Conservation (phyloP, 2,113 vertebrate species). For the Hypanus sabinus region DNA sequence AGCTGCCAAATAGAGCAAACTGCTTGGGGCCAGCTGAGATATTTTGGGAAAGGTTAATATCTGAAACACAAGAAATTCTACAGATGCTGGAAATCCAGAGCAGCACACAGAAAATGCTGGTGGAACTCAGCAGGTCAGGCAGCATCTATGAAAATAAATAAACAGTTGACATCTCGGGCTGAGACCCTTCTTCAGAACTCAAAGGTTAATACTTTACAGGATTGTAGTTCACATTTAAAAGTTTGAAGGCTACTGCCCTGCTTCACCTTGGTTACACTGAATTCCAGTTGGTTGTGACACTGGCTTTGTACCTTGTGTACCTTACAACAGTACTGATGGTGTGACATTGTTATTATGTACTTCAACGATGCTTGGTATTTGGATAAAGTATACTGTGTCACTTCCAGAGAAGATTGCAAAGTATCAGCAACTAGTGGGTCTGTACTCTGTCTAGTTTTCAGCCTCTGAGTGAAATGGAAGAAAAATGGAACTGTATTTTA, state of each 20-base stretch:
- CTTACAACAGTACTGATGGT: not conserved
- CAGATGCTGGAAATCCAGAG: too few relatives aligned
- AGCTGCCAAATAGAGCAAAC: too few relatives aligned
- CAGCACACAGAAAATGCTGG: too few relatives aligned
- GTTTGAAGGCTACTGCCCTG: not conserved
- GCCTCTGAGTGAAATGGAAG: not conserved
- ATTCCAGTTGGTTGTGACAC: not conserved
- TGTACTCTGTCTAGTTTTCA: not conserved
- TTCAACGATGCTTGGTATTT: not conserved
- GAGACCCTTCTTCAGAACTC: too few relatives aligned
- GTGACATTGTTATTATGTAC: not conserved
- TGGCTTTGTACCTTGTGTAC: not conserved
- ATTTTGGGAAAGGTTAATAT: too few relatives aligned
- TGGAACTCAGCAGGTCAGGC: too few relatives aligned
- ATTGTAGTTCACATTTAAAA: not conserved
- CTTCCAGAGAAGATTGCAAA: not conserved
- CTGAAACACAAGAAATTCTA: too few relatives aligned
- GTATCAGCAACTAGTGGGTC: not conserved
- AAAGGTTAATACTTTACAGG: too few relatives aligned
- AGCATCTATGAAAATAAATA: too few relatives aligned
- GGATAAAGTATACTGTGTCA: not conserved
- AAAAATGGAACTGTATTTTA: not conserved
- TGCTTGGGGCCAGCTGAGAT: too few relatives aligned
- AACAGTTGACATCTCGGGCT: too few relatives aligned
- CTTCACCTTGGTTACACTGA: not conserved